phyloP scores from a whole-genome alignment of 2,113 vertebrate genomes.

The Dunckerocampus dactyliophorus region DNA sequence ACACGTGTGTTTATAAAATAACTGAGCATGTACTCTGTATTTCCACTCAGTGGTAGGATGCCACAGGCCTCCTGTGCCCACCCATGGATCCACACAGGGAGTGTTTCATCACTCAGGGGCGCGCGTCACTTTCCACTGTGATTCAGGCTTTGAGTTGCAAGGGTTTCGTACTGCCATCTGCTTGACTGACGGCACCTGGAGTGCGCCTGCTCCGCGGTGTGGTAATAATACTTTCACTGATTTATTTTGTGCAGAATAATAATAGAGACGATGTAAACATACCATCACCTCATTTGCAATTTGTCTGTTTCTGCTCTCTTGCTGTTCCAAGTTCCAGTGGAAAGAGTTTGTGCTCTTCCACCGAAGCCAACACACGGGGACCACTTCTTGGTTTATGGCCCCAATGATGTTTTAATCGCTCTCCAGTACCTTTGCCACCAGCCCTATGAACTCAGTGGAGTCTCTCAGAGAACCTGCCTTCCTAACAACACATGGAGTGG shows the following conservation, averaged over 20 bases:
- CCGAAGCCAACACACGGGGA: conserved; percentile 83
- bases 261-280: not conserved
- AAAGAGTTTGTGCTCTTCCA: conserved; percentile 81
- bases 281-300: not conserved
- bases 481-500: conserved; percentile 88
- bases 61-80: conserved; percentile 78
- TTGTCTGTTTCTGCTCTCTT: conserved; percentile 13
- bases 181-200: conserved; percentile 83
- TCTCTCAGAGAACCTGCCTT: conserved; percentile 83
- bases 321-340: conserved; percentile 75
- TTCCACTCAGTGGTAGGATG: conserved; percentile 84
- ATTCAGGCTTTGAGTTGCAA: conserved; percentile 76
- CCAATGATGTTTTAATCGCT: conserved; percentile 80
- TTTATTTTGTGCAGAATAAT: not conserved
- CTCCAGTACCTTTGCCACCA: conserved; percentile 89
- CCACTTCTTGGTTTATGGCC: conserved; percentile 84
- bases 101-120: conserved; percentile 82
- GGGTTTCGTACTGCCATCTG: conserved; percentile 76
- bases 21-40: conserved; percentile 52
- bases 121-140: conserved; percentile 78
- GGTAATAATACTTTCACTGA: conserved; percentile 62
- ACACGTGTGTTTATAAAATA: conserved; percentile 23
- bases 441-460: conserved; percentile 85
- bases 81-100: conserved; percentile 78
- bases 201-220: conserved; percentile 74